Base-by-base conservation (phyloP, 2,888 invertebrate genomes). In the Leptinotarsa rubiginosa region DNA sequence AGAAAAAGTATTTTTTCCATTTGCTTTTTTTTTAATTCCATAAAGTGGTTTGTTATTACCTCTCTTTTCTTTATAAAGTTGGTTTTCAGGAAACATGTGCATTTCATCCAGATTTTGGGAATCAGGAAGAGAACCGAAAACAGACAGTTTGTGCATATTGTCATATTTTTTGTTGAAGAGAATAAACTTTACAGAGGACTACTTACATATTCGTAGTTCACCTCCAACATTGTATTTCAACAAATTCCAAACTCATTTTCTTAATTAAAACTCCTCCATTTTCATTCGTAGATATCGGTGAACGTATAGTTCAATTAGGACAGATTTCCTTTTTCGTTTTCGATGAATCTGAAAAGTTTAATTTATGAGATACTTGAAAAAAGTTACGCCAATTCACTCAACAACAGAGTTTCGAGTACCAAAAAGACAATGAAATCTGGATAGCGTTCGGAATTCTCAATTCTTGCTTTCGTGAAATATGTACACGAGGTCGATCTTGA, bases 191-290 rank as follows among this genome's bases (percentile, higher is more conserved):
- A 31, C 31, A 31, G 10, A 31, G 31, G 10, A 31, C 10, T 1
- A 31, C 31, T 31, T 7, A 31, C 31, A 31, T 31, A 5, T 31
- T 31, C 5, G 31, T 25, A 5, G 25, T 10, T 31, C 31, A 10
- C 31, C 10, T 31, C 7, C 31, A 10, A 31, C 31, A 31, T 31
- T 31, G 2, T 31, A 31, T 10, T 10, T 31, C 10, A 10, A 31
- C 31, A 31, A 31, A 31, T 10, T 31, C 31, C 31, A 31, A 31
- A 31, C 31, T 10, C 74, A 74, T 64, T 74, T 74, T 68, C 68
- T 74, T 68, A 67, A 74, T 74, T 74, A 68, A 70, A 74, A 74
- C 65, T 71, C 71, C 67, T 70, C 16, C 54, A 68, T 68, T 68
- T 70, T 47, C 54, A 25, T 25, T 25, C 25, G 54, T 47, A 15